Percentiles rank a stretch among this genome's conserved stretches.
Evolutionary conservation across 2,888 invertebrate genomes (phyloP).

Genomic region (Fragum sueziense): DNA sequence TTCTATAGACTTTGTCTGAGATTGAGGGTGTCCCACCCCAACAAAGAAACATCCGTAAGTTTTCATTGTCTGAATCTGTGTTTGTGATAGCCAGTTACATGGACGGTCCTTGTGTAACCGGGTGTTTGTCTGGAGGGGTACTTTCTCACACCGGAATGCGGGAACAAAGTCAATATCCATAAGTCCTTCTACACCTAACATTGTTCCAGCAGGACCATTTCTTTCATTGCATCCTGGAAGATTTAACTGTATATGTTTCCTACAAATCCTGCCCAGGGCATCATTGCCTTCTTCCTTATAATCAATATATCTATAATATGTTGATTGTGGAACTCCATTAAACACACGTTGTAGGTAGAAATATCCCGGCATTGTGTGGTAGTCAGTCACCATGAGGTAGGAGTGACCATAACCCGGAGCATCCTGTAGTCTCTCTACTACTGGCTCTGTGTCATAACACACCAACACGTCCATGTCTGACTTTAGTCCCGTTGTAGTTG

Average conservation of each 20-base stretch:
- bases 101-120: background rate
- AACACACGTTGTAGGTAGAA: background rate
- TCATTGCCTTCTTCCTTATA: background rate
- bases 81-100: background rate
- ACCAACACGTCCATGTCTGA: background rate
- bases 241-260: background rate
- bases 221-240: background rate
- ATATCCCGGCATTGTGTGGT: background rate
- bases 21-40: constrained; percentile 7
- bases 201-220: constrained; percentile 4
- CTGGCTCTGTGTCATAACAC: background rate
- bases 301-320: background rate
- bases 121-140: background rate
- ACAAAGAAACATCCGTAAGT: constrained; percentile 9
- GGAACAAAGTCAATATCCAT: background rate
- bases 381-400: background rate
- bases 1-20: constrained; percentile 1
- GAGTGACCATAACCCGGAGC: background rate
- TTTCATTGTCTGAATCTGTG: background rate
- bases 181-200: too few relatives aligned
- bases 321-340: background rate
- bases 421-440: background rate
- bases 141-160: background rate
- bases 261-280: background rate
- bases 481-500: background rate